phyloP scores from a whole-genome alignment of 2,888 invertebrate genomes.

The Lasioglossum zephyrum region DNA sequence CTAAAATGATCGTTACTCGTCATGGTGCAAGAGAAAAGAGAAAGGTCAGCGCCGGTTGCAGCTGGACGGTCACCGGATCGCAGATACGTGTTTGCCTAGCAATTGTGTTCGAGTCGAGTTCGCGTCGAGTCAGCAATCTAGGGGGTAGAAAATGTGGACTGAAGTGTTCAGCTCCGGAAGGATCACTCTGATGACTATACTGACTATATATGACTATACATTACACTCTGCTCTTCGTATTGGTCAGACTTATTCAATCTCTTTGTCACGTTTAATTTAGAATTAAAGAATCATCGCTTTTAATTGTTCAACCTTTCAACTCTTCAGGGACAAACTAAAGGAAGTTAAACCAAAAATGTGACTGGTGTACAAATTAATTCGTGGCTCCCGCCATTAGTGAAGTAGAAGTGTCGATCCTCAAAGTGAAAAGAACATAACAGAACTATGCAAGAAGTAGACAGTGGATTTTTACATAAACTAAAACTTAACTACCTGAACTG shows the following conservation, averaged over 20 bases:
- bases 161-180: conserved; percentile 1
- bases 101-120: conserved; percentile 41
- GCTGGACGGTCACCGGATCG: conserved; percentile 41
- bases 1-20: conserved; percentile 83
- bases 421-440: no score
- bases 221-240: neutral
- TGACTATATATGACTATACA: neutral
- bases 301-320: neutral
- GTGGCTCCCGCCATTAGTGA: no score
- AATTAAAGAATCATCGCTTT: neutral
- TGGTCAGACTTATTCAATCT: neutral
- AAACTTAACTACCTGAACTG: no score
- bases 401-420: no score
- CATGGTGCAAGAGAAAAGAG: conserved; percentile 59
- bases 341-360: no score
- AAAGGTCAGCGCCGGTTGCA: conserved; percentile 23
- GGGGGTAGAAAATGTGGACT: conserved; percentile 22
- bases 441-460: no score
- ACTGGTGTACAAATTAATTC: no score
- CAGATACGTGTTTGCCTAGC: conserved; percentile 48
- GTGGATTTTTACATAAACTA: no score
- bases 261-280: neutral
- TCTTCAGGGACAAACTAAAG: neutral
- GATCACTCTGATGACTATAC: neutral
- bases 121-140: conserved; percentile 29